A percentile compares a stretch with the other conserved stretches of the same genome.
Evolutionary conservation across 1,140 invertebrate species (phyloP).

Genomic region (Telenomus remus): DNA sequence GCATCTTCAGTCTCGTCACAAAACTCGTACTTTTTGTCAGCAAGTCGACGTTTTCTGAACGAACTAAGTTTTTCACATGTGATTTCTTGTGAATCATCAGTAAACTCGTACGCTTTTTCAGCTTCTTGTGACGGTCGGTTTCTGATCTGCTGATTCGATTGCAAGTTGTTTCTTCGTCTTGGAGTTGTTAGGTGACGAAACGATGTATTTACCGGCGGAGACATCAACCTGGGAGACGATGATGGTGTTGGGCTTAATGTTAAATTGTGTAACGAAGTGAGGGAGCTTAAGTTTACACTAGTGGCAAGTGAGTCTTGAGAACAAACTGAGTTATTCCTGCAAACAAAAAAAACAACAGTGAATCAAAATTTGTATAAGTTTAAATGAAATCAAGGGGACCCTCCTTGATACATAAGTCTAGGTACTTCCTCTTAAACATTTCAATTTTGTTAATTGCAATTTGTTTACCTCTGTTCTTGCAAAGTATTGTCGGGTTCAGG

Average conservation of each 20-base stretch:
- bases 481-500: constrained; percentile 67
- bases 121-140: constrained; percentile 73
- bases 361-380: background rate
- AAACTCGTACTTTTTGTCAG: constrained; percentile 94
- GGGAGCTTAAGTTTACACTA: constrained; percentile 64
- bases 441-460: too few species aligned
- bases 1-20: constrained; percentile 85
- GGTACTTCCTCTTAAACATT: too few species aligned
- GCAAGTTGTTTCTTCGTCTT: constrained; percentile 65
- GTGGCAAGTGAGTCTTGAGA: constrained; percentile 36
- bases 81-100: constrained; percentile 83
- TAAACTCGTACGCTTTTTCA: constrained; percentile 89
- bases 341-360: constrained; percentile 6
- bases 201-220: constrained; percentile 66
- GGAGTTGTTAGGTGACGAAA: constrained; percentile 65
- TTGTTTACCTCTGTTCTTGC: constrained; percentile 55
- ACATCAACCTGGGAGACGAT: constrained; percentile 70
- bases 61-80: constrained; percentile 88
- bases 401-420: too few species aligned
- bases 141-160: constrained; percentile 64
- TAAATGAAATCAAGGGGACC: background rate
- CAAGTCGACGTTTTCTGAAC: constrained; percentile 86
- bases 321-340: constrained; percentile 14
- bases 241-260: constrained; percentile 68
- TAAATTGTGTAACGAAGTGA: constrained; percentile 68